Conservation (phyloP, 2,888 invertebrate species). For the Eristalinus aeneus region DNA sequence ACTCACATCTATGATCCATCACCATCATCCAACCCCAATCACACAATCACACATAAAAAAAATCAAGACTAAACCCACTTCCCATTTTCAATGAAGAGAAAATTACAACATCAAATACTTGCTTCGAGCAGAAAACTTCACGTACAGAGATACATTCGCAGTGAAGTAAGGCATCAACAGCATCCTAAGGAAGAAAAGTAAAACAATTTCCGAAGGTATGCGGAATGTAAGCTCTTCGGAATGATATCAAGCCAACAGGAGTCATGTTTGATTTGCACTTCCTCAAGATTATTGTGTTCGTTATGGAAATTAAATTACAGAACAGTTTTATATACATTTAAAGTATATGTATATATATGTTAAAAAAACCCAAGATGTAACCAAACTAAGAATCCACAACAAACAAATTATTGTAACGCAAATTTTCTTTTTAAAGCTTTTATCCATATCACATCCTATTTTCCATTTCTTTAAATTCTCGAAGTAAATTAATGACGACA, state of each 20-base stretch:
- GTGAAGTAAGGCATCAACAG: neutral
- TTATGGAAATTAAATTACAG: neutral
- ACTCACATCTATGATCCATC: neutral
- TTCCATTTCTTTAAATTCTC: too few species aligned
- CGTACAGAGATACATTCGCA: neutral
- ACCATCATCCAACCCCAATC: neutral
- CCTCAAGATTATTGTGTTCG: neutral
- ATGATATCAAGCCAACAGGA: neutral
- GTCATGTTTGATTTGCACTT: neutral
- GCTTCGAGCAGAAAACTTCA: neutral
- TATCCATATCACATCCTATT: too few species aligned
- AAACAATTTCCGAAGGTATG: neutral
- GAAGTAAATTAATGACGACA: too few species aligned
- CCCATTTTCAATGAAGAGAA: neutral
- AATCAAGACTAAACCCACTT: neutral
- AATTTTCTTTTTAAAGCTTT: too few species aligned
- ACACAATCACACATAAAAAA: neutral
- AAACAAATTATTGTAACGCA: too few species aligned
- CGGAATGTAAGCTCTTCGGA: neutral
- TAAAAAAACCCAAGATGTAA: too few species aligned
- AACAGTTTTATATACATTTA: neutral
- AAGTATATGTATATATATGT: too few species aligned
- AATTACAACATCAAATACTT: neutral
- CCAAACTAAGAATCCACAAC: too few species aligned
- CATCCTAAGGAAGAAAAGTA: neutral